Conservation (phyloP, 2,113 vertebrate species). For the Chaetodon auriga region DNA sequence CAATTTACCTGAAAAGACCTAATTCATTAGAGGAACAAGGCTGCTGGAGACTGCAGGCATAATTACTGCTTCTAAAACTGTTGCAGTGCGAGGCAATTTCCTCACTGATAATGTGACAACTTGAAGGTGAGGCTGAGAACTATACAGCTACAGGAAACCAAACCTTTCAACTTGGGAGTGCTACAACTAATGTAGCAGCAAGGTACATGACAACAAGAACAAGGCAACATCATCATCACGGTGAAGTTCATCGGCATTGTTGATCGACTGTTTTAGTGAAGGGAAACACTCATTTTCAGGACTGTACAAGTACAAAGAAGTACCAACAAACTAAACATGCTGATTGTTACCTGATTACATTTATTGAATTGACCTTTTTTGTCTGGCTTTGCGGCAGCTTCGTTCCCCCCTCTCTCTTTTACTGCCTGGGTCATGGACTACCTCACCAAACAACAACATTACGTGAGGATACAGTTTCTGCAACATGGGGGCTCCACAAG, state of each 20-base stretch:
- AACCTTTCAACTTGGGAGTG: neutral
- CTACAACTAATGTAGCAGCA: neutral
- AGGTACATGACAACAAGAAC: neutral
- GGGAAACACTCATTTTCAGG: neutral
- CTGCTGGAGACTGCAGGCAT: neutral
- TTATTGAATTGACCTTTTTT: too few relatives aligned
- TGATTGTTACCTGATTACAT: neutral
- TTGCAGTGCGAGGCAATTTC: neutral
- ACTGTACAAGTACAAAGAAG: neutral
- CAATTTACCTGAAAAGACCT: constrained; percentile 35
- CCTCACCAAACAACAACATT: too few relatives aligned
- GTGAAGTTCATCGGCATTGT: neutral
- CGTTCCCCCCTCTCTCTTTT: too few relatives aligned
- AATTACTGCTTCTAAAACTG: constrained; percentile 29
- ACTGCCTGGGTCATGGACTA: too few relatives aligned
- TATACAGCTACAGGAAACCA: neutral
- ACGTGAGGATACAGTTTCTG: too few relatives aligned
- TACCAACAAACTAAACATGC: neutral
- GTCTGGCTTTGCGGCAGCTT: too few relatives aligned
- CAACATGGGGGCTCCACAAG: too few relatives aligned
- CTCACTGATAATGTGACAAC: neutral
- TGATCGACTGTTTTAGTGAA: neutral
- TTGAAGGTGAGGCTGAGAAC: neutral
- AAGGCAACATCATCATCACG: neutral
- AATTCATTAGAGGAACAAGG: constrained; percentile 31